phyloP scores from a whole-genome alignment of 2,113 vertebrate genomes.

The zebrafish (Danio rerio) region GRCz12tu NC_133179.1:30065001-30065500 shows the following conservation, averaged over 20 bases:
- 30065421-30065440: not conserved
- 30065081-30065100: slow-evolving; percentile 35
- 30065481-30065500: not conserved
- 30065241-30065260: slow-evolving; percentile 12
- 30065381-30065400: slow-evolving; percentile 23
- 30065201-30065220: slow-evolving; percentile 24
- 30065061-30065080: not conserved
- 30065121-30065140: slow-evolving; percentile 50
- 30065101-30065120: not conserved
- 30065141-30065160: slow-evolving; percentile 36
- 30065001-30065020: not conserved
- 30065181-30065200: slow-evolving; percentile 33
- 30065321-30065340: slow-evolving; percentile 31
- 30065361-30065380: slow-evolving; percentile 21
- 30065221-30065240: slow-evolving; percentile 33
- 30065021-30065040: not conserved
- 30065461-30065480: slow-evolving; percentile 51
- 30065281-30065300: slow-evolving; percentile 21
- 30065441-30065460: slow-evolving; percentile 33
- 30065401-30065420: slow-evolving; percentile 45
- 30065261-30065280: slow-evolving; percentile 46
- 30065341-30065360: slow-evolving; percentile 42
- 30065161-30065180: slow-evolving; percentile 13
- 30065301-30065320: slow-evolving; percentile 45
- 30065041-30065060: not conserved